These are phyloP conservation scores for Drosophila chauvacae DNA, from an alignment of 1,140 invertebrate species.

Conservation along the genomic window DNA sequence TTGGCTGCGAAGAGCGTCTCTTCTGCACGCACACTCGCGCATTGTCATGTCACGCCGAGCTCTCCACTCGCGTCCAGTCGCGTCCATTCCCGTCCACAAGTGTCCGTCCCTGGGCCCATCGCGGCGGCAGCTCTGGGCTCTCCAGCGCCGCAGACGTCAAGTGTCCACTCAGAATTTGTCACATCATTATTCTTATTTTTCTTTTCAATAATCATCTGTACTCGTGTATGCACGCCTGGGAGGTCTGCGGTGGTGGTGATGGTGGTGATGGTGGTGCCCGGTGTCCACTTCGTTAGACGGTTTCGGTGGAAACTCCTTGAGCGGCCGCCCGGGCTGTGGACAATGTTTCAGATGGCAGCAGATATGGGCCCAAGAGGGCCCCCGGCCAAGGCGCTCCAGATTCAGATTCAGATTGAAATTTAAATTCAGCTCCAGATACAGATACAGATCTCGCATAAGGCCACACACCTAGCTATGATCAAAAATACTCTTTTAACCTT, in stretches of 20 bases:
- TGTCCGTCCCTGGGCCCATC: constrained; percentile 12
- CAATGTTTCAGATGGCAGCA: constrained; percentile 63
- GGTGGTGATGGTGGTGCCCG: background rate
- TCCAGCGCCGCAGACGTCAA: constrained; percentile 46
- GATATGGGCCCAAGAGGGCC: constrained; percentile 14
- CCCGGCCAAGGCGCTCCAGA: background rate
- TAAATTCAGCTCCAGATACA: background rate
- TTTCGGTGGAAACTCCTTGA: constrained; percentile 74
- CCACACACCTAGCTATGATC: constrained; percentile 15
- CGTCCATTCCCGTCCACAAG: constrained; percentile 4
- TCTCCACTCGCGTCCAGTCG: constrained; percentile 25
- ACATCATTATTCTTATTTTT: constrained; percentile 82
- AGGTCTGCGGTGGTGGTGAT: constrained; percentile 24
- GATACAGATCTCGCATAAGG: background rate
- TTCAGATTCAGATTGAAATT: background rate
- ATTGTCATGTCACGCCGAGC: constrained; percentile 69
- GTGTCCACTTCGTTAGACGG: constrained; percentile 70
- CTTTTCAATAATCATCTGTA: constrained; percentile 78
- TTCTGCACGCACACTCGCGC: constrained; percentile 42
- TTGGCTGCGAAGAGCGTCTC: constrained; percentile 60
- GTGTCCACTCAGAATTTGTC: constrained; percentile 80
- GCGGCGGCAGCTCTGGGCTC: background rate
- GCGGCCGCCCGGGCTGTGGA: constrained; percentile 39
- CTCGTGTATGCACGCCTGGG: constrained; percentile 49
- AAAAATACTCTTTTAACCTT: background rate